Evolutionary conservation across 2,797 vertebrate species (phyloP), one percentile per base, ranked within the genome.

Genomic region (Melopsittacus undulatus): DNA sequence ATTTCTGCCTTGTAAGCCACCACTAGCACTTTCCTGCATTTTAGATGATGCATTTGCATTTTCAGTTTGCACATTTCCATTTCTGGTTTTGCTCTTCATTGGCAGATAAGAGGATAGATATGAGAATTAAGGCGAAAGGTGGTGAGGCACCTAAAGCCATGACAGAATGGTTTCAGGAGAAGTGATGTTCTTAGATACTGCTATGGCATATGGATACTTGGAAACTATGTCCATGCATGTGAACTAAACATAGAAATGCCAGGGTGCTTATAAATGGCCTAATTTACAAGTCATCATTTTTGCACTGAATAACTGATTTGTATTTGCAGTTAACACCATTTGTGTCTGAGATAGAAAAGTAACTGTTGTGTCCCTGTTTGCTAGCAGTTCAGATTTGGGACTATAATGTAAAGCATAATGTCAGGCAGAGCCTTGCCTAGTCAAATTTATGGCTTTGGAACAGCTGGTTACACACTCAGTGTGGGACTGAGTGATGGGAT

Each of bases 251-350:
- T 59, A 66, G 79, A 92, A 86, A 91, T 62, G 45, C 57, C 67
- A 54, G 38, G 36, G 78, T 87, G 26, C 75, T 85, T 89, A 54
- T 3, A 51, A 61, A 91, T n/a, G 79, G 57, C 75, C 69, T 54
- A n/a, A 15, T 83, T 93, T 72, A 72, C 95, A 87, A 89, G 89
- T 76, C 52, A 72, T 87, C 16, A 21, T 51, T 91, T 97, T 94
- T 94, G 85, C 89, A 46, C 77, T 86, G 85, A 91, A 79, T 94
- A 92, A 89, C 83, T 83, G 83, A 85, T 90, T 59, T 86, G 83
- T 79, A 30, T 85, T 96, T 91, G 70, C 76, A 88, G 87, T 90
- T 97, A 86, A 76, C 89, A 91, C 85, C 63, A 61, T 83, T 90
- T 90, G 56, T 79, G 70, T 78, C 76, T 62, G 66, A 92, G 92